Percentiles rank a stretch among this genome's conserved stretches.
Conservation (phyloP, 2,888 invertebrate species). For the Zele albiditarsus region DNA sequence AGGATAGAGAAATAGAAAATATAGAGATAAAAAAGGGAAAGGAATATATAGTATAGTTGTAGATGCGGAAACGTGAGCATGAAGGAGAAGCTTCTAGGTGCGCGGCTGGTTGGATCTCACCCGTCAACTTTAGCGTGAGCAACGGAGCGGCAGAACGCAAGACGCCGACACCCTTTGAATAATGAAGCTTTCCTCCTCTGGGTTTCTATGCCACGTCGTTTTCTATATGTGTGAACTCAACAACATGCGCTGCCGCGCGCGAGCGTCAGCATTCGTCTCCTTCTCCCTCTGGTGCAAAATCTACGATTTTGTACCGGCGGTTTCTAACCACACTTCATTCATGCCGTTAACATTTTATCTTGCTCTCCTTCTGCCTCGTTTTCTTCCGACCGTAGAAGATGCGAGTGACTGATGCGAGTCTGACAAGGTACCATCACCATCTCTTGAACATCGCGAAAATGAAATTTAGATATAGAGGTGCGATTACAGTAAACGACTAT, state of each 20-base stretch:
- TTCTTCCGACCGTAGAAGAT: conserved; percentile 1
- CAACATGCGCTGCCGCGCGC: conserved; percentile 15
- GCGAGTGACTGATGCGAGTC: conserved; percentile 19
- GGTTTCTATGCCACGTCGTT: conserved; percentile 47
- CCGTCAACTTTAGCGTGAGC: conserved; percentile 66
- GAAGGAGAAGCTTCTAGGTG: conserved; percentile 38
- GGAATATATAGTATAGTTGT: conserved; percentile 37
- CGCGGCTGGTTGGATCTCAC: conserved; percentile 61
- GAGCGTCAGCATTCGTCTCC: conserved; percentile 39
- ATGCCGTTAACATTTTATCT: not conserved
- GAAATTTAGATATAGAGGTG: not conserved
- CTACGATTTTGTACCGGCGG: conserved; percentile 59
- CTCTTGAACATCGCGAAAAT: conserved; percentile 4
- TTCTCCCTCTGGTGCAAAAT: conserved; percentile 48
- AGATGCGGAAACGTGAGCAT: conserved; percentile 35
- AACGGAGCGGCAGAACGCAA: conserved; percentile 66
- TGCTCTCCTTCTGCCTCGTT: not conserved
- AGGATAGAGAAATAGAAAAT: conserved; percentile 37
- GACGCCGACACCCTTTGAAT: conserved; percentile 70
- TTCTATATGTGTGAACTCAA: conserved; percentile 60
- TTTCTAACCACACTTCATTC: conserved; percentile 41
- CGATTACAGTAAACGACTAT: conserved; percentile 31
- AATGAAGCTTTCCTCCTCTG: conserved; percentile 64
- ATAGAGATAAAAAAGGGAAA: conserved; percentile 33
- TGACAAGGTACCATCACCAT: conserved; percentile 4